Conservation (phyloP, 2,888 invertebrate genomes). For the Monoplex corrugatus region DNA sequence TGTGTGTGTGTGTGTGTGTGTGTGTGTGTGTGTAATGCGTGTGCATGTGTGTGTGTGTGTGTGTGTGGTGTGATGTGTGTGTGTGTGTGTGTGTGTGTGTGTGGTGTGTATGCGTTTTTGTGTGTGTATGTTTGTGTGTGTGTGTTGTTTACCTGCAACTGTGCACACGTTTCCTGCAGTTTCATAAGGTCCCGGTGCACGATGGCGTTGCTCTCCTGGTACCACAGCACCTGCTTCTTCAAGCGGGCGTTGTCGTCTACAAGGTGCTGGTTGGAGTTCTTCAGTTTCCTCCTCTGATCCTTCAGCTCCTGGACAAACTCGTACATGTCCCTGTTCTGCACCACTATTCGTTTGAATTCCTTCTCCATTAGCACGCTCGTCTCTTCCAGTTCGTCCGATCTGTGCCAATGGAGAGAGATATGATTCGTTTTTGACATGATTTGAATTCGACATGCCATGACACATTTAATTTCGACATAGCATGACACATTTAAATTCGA, state of each 20-base stretch:
- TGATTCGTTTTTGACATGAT: too few relatives aligned
- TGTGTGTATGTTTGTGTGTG: too few relatives aligned
- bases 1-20: too few relatives aligned
- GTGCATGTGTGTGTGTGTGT: too few relatives aligned
- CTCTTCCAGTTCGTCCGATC: conserved; percentile 38
- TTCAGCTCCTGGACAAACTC: conserved; percentile 58
- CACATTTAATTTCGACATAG: too few relatives aligned
- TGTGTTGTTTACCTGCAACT: conserved; percentile 36
- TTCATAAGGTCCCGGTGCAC: conserved; percentile 39
- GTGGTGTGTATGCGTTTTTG: too few relatives aligned
- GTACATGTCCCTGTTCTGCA: conserved; percentile 53
- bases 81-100: too few relatives aligned
- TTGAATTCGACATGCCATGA: too few relatives aligned
- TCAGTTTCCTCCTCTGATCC: conserved; percentile 51
- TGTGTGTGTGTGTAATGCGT: too few relatives aligned
- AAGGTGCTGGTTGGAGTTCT: conserved; percentile 56
- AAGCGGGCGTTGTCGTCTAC: conserved; percentile 55
- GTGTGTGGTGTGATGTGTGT: too few relatives aligned
- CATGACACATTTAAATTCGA: too few relatives aligned
- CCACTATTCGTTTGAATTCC: conserved; percentile 54
- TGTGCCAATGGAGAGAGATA: not conserved
- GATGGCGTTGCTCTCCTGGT: conserved; percentile 31
- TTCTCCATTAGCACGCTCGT: conserved; percentile 54
- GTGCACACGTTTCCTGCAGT: conserved; percentile 44
- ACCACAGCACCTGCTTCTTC: conserved; percentile 46